A percentile compares a stretch with the other conserved stretches of the same genome.
These are phyloP conservation scores for Scrobipalpa atriplicella DNA, from an alignment of 2,888 invertebrate genomes.

Conservation along the genomic window DNA sequence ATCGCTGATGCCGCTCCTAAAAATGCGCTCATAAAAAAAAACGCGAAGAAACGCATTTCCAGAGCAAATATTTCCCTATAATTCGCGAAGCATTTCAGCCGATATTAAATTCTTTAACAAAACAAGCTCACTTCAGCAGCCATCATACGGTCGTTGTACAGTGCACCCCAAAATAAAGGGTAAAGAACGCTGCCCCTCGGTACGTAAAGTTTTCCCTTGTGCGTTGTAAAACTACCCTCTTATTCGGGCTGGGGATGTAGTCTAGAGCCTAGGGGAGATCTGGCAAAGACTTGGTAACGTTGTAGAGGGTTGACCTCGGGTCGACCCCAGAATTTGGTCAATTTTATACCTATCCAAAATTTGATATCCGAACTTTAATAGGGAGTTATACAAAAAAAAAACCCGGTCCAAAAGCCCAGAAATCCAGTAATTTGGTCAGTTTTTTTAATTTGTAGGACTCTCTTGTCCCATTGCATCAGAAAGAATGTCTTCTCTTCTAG, in stretches of 20 bases:
- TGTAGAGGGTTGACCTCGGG: background rate
- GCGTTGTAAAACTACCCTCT: conserved; percentile 79
- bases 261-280: conserved; percentile 63
- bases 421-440: too few species aligned
- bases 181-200: conserved; percentile 52
- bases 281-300: conserved; percentile 26
- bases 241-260: conserved; percentile 60
- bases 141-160: conserved; percentile 42
- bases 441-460: too few species aligned
- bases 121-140: conserved; percentile 44
- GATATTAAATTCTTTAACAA: conserved; percentile 36
- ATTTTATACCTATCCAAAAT: too few species aligned
- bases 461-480: too few species aligned
- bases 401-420: too few species aligned
- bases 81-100: conserved; percentile 27
- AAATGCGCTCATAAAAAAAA: background rate
- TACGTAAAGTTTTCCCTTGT: conserved; percentile 74
- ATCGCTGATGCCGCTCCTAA: too few species aligned
- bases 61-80: conserved; percentile 4
- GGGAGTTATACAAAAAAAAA: too few species aligned
- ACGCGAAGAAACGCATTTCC: background rate
- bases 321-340: too few species aligned
- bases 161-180: conserved; percentile 64
- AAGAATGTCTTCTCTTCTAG: too few species aligned
- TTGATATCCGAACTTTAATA: too few species aligned